Conservation (phyloP, 2,113 vertebrate species). For the Osmerus mordax region DNA sequence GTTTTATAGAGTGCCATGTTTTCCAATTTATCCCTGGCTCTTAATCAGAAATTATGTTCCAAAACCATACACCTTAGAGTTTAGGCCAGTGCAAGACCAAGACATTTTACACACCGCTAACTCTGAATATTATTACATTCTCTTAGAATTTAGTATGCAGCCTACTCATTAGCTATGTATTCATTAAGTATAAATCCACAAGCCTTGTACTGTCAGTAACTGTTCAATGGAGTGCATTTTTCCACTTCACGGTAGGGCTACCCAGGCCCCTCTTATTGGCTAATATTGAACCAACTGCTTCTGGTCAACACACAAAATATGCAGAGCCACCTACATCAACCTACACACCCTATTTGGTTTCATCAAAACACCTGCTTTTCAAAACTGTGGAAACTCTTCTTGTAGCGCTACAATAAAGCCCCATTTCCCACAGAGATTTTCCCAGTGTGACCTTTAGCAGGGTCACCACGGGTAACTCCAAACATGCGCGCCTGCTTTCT, state of each 20-base stretch:
- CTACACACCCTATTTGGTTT: neutral
- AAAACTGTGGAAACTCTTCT: neutral
- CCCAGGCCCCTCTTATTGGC: neutral
- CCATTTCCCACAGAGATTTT: neutral
- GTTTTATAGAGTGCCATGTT: neutral
- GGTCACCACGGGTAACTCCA: neutral
- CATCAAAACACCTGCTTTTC: neutral
- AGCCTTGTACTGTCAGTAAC: neutral
- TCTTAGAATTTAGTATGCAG: no score
- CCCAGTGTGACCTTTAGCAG: neutral
- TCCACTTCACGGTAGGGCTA: neutral
- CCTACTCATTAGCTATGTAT: neutral
- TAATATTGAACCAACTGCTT: neutral
- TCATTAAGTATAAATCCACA: neutral
- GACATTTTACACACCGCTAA: no score
- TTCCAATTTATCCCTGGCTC: neutral
- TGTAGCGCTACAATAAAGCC: neutral
- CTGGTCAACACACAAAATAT: neutral
- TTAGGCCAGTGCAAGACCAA: no score
- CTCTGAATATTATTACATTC: no score
- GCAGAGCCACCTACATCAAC: neutral
- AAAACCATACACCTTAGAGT: no score
- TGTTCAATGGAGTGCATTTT: neutral
- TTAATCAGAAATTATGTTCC: neutral
- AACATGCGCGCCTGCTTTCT: slow-evolving; percentile 18